Base-by-base conservation (phyloP, 2,797 vertebrate species). In the Brachymystax lenok region DNA sequence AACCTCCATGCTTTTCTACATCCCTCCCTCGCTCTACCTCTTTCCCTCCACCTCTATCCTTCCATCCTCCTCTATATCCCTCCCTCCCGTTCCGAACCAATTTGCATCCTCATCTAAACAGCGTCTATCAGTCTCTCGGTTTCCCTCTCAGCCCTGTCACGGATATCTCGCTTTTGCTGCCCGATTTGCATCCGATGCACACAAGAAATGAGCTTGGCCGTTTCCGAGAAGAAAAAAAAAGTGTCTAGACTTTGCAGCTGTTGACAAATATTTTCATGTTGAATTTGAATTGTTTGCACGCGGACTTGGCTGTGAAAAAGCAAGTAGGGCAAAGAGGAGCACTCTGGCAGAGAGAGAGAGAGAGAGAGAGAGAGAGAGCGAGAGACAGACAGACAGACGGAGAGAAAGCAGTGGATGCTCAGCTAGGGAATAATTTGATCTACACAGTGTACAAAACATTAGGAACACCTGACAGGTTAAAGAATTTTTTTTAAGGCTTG, bases 181-280 rank as follows among this genome's bases (percentile, higher is more conserved):
- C 81, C 76, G 67, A 92, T 95, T 94, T 95, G 93, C 92, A 94
- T 94, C 82, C 79, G 71, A 89, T 87, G 86, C 81, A 89, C 59
- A 63, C 59, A 67, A 89, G 90, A 86, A 86, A 82, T n/a, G 73
- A 73, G 59, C 69, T 67, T 59, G 69, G 74, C 80, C 24, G 76
- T 86, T 85, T 80, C 83, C 71, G 67, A 86, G 81, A 83, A 79
- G 78, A 88, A 82, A 81, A 83, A 83, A 81, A 28, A 63, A 6
- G 40, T 19, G 59, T 56, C 30, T 69, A 46, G 27, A 54, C 73
- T 69, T 73, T 70, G 71, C 75, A 77, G 76, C 72, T 69, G 63
- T 70, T 77, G 51, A 71, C 70, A 71, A 71, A 74, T 30, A 63
- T 74, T 74, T 64, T 74, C 56, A 63, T 74, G 59, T 24, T 17